Evolutionary conservation across 1,140 invertebrate genomes (phyloP).

Genomic region (Helicoverpa armigera): DNA sequence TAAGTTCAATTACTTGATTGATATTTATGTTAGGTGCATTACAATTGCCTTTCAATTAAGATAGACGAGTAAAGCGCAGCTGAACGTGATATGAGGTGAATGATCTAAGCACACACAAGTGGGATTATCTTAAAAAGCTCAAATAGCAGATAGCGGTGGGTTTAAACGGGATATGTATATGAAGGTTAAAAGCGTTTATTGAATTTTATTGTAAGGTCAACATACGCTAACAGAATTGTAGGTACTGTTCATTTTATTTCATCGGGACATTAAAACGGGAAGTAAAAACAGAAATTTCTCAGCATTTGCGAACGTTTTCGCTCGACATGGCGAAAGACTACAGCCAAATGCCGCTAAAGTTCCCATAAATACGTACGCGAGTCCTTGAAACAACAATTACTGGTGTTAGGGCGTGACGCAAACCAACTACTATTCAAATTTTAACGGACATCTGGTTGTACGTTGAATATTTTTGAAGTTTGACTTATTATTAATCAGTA

Average conservation of each 20-base stretch:
- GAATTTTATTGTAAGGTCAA: conserved; percentile 21
- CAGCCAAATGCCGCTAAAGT: conserved; percentile 20
- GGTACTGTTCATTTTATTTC: conserved; percentile 25
- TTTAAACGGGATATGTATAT: conserved; percentile 9
- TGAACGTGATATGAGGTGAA: conserved; percentile 35
- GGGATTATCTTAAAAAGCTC: neutral
- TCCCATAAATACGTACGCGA: conserved; percentile 38
- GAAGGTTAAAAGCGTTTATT: conserved; percentile 26
- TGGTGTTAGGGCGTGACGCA: conserved; percentile 32
- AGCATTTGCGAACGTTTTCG: conserved; percentile 21
- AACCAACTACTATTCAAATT: conserved; percentile 5
- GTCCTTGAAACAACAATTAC: conserved; percentile 47
- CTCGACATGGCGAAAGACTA: conserved; percentile 37
- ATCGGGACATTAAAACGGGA: neutral
- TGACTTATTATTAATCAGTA: neutral
- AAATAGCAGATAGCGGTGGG: conserved; percentile 8
- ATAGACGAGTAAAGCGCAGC: conserved; percentile 40
- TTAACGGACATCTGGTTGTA: neutral
- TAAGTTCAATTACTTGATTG: conserved; percentile 68
- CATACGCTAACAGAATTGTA: neutral
- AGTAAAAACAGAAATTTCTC: neutral
- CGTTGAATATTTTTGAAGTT: neutral
- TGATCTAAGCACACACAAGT: conserved; percentile 25
- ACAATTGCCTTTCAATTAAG: conserved; percentile 76
- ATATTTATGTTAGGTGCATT: conserved; percentile 69